Evolutionary conservation across 2,113 vertebrate genomes (phyloP), one percentile per base, ranked within the genome.

Genomic region (Ciconia stormi): DNA sequence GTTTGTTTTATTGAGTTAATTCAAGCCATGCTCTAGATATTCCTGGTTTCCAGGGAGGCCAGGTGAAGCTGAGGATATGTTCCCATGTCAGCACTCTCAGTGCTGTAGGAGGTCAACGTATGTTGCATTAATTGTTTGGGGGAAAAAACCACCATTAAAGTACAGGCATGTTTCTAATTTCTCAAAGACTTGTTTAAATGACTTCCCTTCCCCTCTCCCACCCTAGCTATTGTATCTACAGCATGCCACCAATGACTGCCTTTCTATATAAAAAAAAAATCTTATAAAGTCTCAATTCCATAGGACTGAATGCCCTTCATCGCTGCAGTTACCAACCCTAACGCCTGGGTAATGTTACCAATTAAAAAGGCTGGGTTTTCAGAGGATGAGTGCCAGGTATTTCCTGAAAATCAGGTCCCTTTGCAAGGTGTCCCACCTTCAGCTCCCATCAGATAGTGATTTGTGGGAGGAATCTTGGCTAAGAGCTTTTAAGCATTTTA

Each of bases 51-150:
- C 44, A 36, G 63, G 63, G 69, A 76, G 52, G 58, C 92, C 95
- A 97, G 96, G 97, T 97, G 87, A 97, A 70, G 91, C 74, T 69
- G 78, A 78, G 58, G 47, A 5, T 47, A 61, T 42, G 62, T 93
- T 97, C 89, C 89, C 82, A 50, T 36, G 89, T 77, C 78, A 91
- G 84, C 78, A 61, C 1, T 0, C 38, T 82, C 62, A 25, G 73
- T 87, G 87, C 90, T 72, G 79, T 34, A 40, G 91, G 92, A 88
- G 74, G 88, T 78, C 72, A 56, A 20, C 3, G 79, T 23, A 70
- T 50, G 50, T 22, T 55, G 34, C 4, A 9, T 70, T 93, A 83
- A 89, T 89, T 92, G 23, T 53, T 49, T 46, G 6, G 13, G 16
- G 11, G 4, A 16, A 32, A 29, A n/a, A 18, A 12, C 4, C 72